Evolutionary conservation across 2,888 invertebrate species (phyloP), one percentile per base, ranked within the genome.

Genomic region (Choreutis nemorana): DNA sequence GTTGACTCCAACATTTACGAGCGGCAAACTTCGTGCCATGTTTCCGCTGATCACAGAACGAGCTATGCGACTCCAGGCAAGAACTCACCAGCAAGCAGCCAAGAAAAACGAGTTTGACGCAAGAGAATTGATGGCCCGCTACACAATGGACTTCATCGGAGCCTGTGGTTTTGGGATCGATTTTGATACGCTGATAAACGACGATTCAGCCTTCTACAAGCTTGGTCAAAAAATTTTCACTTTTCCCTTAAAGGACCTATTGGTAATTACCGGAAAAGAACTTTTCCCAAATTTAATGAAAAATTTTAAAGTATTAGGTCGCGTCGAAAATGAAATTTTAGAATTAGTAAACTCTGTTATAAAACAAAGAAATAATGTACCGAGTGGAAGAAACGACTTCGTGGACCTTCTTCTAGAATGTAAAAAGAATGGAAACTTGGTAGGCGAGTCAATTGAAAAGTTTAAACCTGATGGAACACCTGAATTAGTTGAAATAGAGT

Each of bases 1-100:
- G 28, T 55, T 71, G 48, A 66, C 68, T 13, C 60, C 66, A 2
- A 61, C 67, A 2, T 70, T 70, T 40, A 57, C 63, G 5, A 58
- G 55, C 27, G 63, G 65, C 14, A 70, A 65, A 44, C 48, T 66
- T 28, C 53, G 52, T 26, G 64, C 59, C 14, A 70, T 70, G 70
- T 67, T 68, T 35, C 66, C 64, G 8, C 48, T 70, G 31, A 51
- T 68, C 12, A 50, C 55, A 29, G 60, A 60, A 35, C 54, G 64
- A 15, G 60, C 64, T 3, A 59, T 61, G 41, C 39, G 43, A 16
- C 43, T 71, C 31, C 58, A 55, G 33, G 27, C 36, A 8, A 50
- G 56, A 3, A 45, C 55, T n/a, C 41, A 47, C 0, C 25, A 30
- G 8, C 48, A 48, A 9, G 53, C 56, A 23, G 37, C 43, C 15